phyloP scores from a whole-genome alignment of 2,797 vertebrate species.

The Menidia menidia region DNA sequence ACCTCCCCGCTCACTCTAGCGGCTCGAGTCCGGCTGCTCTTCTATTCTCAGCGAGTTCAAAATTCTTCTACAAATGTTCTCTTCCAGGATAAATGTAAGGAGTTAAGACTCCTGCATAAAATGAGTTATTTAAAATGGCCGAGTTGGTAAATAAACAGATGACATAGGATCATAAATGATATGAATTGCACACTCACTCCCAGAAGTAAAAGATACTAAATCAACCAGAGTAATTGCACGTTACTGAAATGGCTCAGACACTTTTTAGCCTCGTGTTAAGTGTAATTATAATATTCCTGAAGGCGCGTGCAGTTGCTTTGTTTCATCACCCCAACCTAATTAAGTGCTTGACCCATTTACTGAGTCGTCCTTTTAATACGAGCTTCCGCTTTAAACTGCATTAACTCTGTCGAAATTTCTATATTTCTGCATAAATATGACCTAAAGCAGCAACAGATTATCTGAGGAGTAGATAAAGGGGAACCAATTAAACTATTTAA shows the following conservation, averaged over 20 bases:
- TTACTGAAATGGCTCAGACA: conserved; percentile 3
- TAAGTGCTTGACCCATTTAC: conserved; percentile 22
- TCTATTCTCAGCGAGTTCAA: no score
- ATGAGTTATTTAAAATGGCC: neutral
- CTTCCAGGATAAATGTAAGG: neutral
- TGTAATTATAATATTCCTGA: conserved; percentile 12
- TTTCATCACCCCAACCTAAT: conserved; percentile 14
- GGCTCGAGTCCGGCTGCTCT: no score
- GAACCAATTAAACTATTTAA: neutral
- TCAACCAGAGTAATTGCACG: conserved; percentile 30
- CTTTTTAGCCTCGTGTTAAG: conserved; percentile 7
- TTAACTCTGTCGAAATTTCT: neutral
- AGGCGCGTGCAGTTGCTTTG: neutral
- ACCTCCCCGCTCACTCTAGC: no score
- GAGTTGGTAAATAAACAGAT: neutral
- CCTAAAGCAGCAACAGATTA: conserved; percentile 11
- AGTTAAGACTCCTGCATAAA: no score
- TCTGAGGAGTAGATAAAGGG: neutral
- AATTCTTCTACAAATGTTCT: no score
- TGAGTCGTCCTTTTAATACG: neutral
- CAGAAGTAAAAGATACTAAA: conserved; percentile 19
- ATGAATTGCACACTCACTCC: conserved; percentile 2
- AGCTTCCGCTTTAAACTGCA: neutral
- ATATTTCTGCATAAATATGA: conserved; percentile 5
- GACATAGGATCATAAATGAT: neutral